A percentile compares a stretch with the other conserved stretches of the same genome.
These are phyloP conservation scores for Aphrocallistes beatrix DNA, from an alignment of 37 sponge, comb jelly and placozoan genomes.

Conservation along the genomic window DNA sequence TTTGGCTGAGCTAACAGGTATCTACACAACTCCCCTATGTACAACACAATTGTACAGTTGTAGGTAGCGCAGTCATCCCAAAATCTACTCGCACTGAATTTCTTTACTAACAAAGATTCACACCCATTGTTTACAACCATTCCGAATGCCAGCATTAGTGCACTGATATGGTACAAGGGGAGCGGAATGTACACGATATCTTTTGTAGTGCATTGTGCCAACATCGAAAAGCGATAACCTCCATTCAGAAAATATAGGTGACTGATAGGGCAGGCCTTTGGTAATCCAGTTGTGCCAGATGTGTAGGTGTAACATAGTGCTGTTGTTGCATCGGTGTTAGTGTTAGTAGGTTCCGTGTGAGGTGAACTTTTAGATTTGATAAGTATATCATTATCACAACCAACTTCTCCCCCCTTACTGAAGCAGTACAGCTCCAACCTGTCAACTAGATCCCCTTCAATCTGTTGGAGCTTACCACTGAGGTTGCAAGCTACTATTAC, in stretches of 20 bases:
- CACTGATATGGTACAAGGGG: conserved; percentile 69
- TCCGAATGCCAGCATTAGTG: conserved; percentile 37
- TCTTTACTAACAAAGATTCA: conserved; percentile 42
- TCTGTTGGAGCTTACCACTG: not conserved
- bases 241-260: conserved; percentile 20
- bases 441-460: not conserved
- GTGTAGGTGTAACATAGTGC: conserved; percentile 58
- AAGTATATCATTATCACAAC: not conserved
- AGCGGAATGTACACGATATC: conserved; percentile 59
- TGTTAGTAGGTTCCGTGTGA: not conserved
- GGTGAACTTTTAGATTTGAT: not conserved
- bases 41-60: conserved; percentile 55
- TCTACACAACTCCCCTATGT: conserved; percentile 78
- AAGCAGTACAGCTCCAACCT: not conserved
- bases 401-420: not conserved
- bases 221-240: not conserved
- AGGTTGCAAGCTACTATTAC: not conserved
- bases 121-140: conserved; percentile 36
- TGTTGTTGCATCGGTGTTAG: conserved; percentile 19
- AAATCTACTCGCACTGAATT: conserved; percentile 65
- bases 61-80: conserved; percentile 65
- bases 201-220: not conserved
- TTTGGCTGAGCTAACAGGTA: conserved; percentile 47
- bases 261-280: conserved; percentile 36
- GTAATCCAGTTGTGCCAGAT: conserved; percentile 79